phyloP scores from a whole-genome alignment of 2,888 invertebrate genomes.

The Thecocarcelia acutangulata region DNA sequence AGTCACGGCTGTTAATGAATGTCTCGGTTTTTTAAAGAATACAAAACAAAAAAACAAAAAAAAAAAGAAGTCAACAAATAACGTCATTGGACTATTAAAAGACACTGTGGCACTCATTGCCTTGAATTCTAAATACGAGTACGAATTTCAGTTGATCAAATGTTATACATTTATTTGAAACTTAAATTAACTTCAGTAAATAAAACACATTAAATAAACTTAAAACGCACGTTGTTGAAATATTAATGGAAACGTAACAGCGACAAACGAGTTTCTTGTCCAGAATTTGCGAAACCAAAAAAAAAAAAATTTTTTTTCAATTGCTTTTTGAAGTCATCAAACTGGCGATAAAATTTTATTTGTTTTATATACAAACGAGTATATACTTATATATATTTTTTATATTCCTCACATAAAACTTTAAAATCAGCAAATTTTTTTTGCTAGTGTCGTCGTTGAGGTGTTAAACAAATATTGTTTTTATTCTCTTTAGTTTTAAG shows the following conservation, averaged over 20 bases:
- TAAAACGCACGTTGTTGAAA: slow-evolving; percentile 43
- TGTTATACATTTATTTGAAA: slow-evolving; percentile 52
- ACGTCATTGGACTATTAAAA: slow-evolving; percentile 66
- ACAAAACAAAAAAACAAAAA: no score
- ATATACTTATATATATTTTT: background rate
- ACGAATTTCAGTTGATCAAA: slow-evolving; percentile 34
- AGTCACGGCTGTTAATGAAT: background rate
- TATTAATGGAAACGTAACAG: slow-evolving; percentile 31
- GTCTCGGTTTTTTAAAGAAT: background rate
- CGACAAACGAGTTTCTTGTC: background rate
- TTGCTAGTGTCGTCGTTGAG: slow-evolving; percentile 25
- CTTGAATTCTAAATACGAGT: slow-evolving; percentile 36
- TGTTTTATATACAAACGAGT: slow-evolving; percentile 3
- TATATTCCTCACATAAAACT: slow-evolving; percentile 17
- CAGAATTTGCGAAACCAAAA: background rate
- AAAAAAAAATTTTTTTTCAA: background rate
- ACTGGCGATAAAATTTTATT: slow-evolving; percentile 22
- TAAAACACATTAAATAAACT: slow-evolving; percentile 44
- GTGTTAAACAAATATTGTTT: slow-evolving; percentile 48
- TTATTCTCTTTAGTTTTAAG: no score
- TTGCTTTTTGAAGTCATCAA: background rate
- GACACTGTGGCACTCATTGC: slow-evolving; percentile 61
- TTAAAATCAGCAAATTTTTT: background rate
- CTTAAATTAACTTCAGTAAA: slow-evolving; percentile 44
- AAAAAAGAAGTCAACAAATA: slow-evolving; percentile 38